Conservation (phyloP, 2,113 vertebrate species). For the Burhinus bistriatus region DNA sequence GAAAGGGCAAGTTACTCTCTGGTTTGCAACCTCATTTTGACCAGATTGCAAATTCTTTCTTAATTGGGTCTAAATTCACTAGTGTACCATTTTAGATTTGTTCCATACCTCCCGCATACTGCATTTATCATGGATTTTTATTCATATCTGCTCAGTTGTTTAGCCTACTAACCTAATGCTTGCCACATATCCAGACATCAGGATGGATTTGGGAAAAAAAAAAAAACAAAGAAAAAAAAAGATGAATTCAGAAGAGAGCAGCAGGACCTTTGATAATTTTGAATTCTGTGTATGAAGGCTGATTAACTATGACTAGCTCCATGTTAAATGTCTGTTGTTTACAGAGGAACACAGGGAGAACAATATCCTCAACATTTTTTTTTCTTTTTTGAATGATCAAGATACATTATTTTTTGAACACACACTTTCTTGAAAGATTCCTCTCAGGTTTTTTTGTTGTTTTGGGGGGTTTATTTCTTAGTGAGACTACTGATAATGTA, state of each 20-base stretch:
- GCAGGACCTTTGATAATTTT: not conserved
- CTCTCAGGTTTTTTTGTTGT: not conserved
- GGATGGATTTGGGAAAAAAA: not conserved
- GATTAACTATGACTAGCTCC: slow-evolving; percentile 1
- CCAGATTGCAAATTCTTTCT: slow-evolving; percentile 60
- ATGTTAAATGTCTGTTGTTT: not conserved
- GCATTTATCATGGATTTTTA: slow-evolving; percentile 52
- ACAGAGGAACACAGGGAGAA: not conserved
- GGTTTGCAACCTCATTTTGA: slow-evolving; percentile 38
- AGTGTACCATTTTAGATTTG: slow-evolving; percentile 6
- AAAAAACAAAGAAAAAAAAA: not conserved
- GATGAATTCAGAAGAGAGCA: not conserved
- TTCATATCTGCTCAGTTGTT: slow-evolving; percentile 55
- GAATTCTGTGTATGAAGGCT: not conserved
- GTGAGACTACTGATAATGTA: not conserved
- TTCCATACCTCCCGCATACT: slow-evolving; percentile 1
- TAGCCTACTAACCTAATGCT: slow-evolving; percentile 19
- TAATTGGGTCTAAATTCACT: slow-evolving; percentile 43
- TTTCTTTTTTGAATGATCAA: not conserved
- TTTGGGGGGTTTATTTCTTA: not conserved
- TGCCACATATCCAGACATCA: not conserved
- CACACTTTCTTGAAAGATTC: not conserved
- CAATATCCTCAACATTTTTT: not conserved
- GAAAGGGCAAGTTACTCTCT: not conserved
- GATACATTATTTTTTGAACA: not conserved